These are phyloP conservation scores for Drosophila leonis DNA, from an alignment of 2,888 invertebrate genomes.

Conservation along the genomic window DNA sequence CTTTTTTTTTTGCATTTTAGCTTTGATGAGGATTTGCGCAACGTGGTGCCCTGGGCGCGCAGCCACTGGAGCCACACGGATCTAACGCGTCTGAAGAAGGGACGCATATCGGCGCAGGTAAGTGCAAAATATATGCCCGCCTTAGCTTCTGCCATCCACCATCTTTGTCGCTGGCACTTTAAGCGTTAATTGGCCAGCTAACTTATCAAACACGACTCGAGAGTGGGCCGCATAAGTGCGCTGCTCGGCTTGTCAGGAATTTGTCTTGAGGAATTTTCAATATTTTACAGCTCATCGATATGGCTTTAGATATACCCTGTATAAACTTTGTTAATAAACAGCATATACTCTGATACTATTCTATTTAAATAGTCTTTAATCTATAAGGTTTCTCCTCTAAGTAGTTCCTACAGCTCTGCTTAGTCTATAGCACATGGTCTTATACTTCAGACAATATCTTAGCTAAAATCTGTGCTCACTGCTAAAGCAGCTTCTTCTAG, in stretches of 20 bases:
- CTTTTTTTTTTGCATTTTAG: constrained; percentile 76
- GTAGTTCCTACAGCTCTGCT: background rate
- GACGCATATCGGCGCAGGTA: constrained; percentile 92
- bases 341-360: background rate
- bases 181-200: constrained; percentile 26
- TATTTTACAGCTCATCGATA: background rate
- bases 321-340: too few relatives aligned
- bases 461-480: too few relatives aligned
- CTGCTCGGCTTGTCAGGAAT: background rate
- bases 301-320: background rate
- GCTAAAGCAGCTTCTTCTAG: background rate
- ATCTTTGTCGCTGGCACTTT: constrained; percentile 12
- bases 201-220: background rate
- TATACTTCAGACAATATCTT: background rate
- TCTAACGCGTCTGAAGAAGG: constrained; percentile 90
- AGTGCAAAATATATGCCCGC: constrained; percentile 58
- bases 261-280: background rate
- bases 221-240: background rate
- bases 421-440: background rate
- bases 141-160: background rate
- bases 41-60: constrained; percentile 90
- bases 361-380: too few relatives aligned
- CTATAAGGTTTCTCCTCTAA: background rate
- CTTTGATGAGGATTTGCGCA: constrained; percentile 89
- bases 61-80: constrained; percentile 93